These are phyloP conservation scores for Solenodon paradoxus DNA, from an alignment of 2,113 vertebrate genomes.

Conservation along the genomic window DNA sequence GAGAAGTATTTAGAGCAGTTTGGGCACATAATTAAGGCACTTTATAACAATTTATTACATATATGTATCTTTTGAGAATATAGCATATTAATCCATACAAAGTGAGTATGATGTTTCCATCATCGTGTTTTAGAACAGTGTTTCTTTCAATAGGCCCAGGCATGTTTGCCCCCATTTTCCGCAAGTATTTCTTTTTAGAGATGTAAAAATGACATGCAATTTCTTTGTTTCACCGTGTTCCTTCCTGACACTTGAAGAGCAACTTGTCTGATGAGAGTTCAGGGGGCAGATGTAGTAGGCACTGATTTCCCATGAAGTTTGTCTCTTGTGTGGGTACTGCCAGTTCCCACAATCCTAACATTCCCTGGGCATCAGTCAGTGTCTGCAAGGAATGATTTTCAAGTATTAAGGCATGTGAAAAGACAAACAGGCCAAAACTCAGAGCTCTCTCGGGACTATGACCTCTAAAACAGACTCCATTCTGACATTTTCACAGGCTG, in stretches of 20 bases:
- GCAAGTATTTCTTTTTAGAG: conserved; percentile 26
- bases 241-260: conserved; percentile 38
- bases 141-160: background rate
- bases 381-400: conserved; percentile 86
- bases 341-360: conserved; percentile 89
- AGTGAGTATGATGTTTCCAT: background rate
- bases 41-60: background rate
- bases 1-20: background rate
- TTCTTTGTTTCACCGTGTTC: background rate
- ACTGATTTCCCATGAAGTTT: conserved; percentile 82
- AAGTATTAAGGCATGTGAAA: conserved; percentile 89
- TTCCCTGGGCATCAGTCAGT: conserved; percentile 88
- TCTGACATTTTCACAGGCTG: conserved; percentile 88
- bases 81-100: background rate
- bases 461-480: conserved; percentile 84
- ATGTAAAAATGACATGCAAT: conserved; percentile 5
- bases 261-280: conserved; percentile 43
- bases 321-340: conserved; percentile 81
- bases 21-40: background rate
- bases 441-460: conserved; percentile 83
- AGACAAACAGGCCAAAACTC: conserved; percentile 84
- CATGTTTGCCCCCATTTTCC: conserved; percentile 7
- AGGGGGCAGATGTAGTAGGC: conserved; percentile 69
- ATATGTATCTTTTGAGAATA: background rate
- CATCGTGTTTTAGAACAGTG: background rate